These are phyloP conservation scores for Monoplex corrugatus DNA, from an alignment of 2,888 invertebrate species.

Conservation along the genomic window DNA sequence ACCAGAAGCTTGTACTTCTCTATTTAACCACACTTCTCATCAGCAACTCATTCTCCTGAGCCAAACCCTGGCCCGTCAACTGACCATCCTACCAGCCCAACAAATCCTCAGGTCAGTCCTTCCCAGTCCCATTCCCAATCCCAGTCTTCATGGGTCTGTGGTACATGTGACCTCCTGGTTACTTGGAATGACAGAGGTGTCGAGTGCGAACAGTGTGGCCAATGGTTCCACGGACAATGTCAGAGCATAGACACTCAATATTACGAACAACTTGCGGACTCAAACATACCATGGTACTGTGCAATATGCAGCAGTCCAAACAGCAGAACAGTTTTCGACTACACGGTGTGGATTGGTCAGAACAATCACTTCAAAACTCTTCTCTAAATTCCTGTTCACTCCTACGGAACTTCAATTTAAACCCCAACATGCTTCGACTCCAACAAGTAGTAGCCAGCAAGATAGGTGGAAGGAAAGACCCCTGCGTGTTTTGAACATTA, in stretches of 20 bases:
- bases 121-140: background rate
- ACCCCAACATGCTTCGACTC: slow-evolving; percentile 13
- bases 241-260: slow-evolving; percentile 26
- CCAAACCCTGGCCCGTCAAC: background rate
- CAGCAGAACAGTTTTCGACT: slow-evolving; percentile 34
- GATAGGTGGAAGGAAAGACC: slow-evolving; percentile 28
- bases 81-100: too few species aligned
- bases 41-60: too few species aligned
- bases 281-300: slow-evolving; percentile 10
- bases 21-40: too few species aligned
- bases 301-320: slow-evolving; percentile 10
- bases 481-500: background rate
- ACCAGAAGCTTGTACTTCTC: too few species aligned
- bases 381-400: background rate
- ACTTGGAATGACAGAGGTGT: background rate
- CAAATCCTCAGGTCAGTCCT: too few species aligned
- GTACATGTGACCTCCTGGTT: background rate
- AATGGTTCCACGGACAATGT: slow-evolving; percentile 35
- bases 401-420: slow-evolving; percentile 20
- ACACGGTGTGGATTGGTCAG: slow-evolving; percentile 20
- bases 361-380: background rate
- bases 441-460: slow-evolving; percentile 14
- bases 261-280: background rate
- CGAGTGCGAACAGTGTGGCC: slow-evolving; percentile 30
- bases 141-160: slow-evolving; percentile 14